Percentiles rank a stretch among this genome's conserved stretches.
Conservation (phyloP, 2,113 vertebrate genomes). For the Cranoglanis bouderius region DNA sequence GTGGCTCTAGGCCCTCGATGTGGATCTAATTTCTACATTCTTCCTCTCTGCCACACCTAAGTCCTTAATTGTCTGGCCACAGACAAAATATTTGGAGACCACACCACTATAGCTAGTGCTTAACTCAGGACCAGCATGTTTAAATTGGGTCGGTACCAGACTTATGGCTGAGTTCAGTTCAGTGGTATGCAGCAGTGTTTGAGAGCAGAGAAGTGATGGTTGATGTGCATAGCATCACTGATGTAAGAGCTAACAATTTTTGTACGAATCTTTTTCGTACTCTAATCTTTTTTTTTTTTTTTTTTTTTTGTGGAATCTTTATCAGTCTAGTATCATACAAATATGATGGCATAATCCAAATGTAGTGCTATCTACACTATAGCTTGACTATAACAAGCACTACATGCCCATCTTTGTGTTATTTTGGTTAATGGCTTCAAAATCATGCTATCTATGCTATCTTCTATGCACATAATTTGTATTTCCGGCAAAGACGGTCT, state of each 20-base stretch:
- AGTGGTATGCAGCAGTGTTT: slow-evolving; percentile 48
- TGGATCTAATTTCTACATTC: slow-evolving; percentile 79
- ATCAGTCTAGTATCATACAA: background rate
- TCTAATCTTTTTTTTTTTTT: no score
- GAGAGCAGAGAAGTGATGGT: slow-evolving; percentile 50
- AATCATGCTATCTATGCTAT: slow-evolving; percentile 56
- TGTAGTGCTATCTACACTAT: background rate
- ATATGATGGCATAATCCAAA: background rate
- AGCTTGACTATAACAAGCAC: background rate
- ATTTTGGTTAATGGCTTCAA: slow-evolving; percentile 55
- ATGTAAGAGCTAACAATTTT: background rate
- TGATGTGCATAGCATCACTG: background rate
- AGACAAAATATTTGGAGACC: slow-evolving; percentile 76
- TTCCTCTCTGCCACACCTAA: slow-evolving; percentile 79
- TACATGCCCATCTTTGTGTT: slow-evolving; percentile 3
- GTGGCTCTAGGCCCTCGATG: slow-evolving; percentile 61
- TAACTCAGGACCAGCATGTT: slow-evolving; percentile 73
- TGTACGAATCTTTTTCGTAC: no score
- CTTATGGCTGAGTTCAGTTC: slow-evolving; percentile 64
- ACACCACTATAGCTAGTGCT: slow-evolving; percentile 69
- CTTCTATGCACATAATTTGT: slow-evolving; percentile 49
- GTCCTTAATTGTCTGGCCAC: slow-evolving; percentile 78
- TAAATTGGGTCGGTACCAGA: slow-evolving; percentile 70
- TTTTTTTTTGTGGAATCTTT: background rate
- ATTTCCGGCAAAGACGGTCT: slow-evolving; percentile 58